phyloP scores from a whole-genome alignment of 2,797 vertebrate species.

The Propithecus perrieri region DNA sequence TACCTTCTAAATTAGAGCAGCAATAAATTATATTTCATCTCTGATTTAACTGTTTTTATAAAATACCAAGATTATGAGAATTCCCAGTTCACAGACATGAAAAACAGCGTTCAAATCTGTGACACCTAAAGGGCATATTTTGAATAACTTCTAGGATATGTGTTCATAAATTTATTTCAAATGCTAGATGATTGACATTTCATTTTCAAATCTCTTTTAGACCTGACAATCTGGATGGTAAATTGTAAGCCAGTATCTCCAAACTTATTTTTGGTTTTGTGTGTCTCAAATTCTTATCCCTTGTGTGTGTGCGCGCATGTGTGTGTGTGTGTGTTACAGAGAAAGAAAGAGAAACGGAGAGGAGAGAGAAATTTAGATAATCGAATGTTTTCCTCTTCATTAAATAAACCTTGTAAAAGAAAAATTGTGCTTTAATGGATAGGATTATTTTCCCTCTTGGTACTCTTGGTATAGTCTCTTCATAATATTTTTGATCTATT shows the following conservation, averaged over 20 bases:
- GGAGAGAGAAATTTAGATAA: neutral
- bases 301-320: neutral
- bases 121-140: neutral
- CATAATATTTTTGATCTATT: slow-evolving; percentile 27
- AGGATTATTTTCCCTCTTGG: neutral
- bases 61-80: slow-evolving; percentile 54
- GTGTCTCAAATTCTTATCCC: neutral
- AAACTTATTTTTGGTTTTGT: slow-evolving; percentile 7
- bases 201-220: slow-evolving; percentile 47
- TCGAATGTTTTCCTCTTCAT: neutral
- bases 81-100: neutral
- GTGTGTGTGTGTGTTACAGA: neutral
- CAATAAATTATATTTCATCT: slow-evolving; percentile 1
- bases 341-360: neutral
- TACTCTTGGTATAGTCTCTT: neutral
- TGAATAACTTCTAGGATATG: slow-evolving; percentile 32
- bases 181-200: slow-evolving; percentile 43
- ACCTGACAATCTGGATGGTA: neutral
- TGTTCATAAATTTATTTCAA: slow-evolving; percentile 30
- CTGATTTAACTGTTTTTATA: neutral
- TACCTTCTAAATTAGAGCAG: slow-evolving; percentile 18
- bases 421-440: neutral
- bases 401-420: neutral
- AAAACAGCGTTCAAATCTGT: slow-evolving; percentile 29
- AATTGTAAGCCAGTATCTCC: neutral